Evolutionary conservation across 2,888 invertebrate genomes (phyloP).

Genomic region (Sussaba pulchella): DNA sequence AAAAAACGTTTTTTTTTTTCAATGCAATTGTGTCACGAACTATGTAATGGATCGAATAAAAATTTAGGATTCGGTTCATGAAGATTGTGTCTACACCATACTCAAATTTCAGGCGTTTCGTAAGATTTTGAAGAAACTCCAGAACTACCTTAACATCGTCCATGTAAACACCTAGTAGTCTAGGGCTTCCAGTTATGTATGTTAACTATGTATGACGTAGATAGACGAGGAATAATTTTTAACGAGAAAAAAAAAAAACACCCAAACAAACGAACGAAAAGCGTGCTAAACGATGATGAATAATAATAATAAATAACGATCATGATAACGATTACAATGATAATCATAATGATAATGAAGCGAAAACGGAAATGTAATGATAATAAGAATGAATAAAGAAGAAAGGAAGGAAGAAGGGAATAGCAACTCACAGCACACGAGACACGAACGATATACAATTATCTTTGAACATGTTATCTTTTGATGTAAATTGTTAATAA

Average conservation of each 20-base stretch:
- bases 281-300: constrained; percentile 60
- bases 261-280: constrained; percentile 22
- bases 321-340: constrained; percentile 59
- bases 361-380: constrained; percentile 12
- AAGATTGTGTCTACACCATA: no score
- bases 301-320: constrained; percentile 58
- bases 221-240: constrained; percentile 82
- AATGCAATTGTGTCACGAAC: no score
- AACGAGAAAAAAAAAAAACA: constrained; percentile 56
- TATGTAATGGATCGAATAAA: no score
- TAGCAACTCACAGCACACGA: constrained; percentile 56
- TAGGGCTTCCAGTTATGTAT: constrained; percentile 84
- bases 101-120: no score
- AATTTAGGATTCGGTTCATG: no score
- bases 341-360: constrained; percentile 48
- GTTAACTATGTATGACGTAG: constrained; percentile 83
- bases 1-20: no score
- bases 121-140: no score
- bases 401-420: constrained; percentile 38
- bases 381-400: constrained; percentile 7
- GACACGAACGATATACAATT: constrained; percentile 74
- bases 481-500: constrained; percentile 82
- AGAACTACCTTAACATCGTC: constrained; percentile 83
- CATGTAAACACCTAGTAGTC: constrained; percentile 84
- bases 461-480: constrained; percentile 82